Conservation (phyloP, 2,113 vertebrate species). For the Poeciliopsis prolifica region DNA sequence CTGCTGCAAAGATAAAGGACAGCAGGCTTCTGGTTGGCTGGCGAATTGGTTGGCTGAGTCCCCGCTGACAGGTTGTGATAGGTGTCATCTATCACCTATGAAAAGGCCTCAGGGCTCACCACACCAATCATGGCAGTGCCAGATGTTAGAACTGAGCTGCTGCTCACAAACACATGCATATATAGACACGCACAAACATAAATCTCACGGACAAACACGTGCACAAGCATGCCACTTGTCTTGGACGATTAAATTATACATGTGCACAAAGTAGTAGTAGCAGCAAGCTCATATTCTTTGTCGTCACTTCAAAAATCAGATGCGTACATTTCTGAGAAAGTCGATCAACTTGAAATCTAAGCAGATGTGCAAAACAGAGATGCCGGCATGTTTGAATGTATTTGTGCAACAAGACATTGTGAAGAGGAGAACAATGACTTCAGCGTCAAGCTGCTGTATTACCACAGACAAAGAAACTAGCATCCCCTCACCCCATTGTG, state of each 20-base stretch:
- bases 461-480: conserved; percentile 33
- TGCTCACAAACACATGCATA: conserved; percentile 30
- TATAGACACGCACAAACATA: conserved; percentile 37
- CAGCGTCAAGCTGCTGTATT: conserved; percentile 28
- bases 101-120: conserved; percentile 73
- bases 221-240: conserved; percentile 33
- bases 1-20: conserved; percentile 46
- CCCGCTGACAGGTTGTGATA: conserved; percentile 73
- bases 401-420: not conserved
- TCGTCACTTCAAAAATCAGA: conserved; percentile 7
- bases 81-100: conserved; percentile 75
- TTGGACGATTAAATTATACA: conserved; percentile 37
- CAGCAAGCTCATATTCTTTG: conserved; percentile 10
- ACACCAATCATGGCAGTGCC: conserved; percentile 72
- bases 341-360: not conserved
- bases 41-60: conserved; percentile 63
- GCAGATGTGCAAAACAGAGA: not conserved
- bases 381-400: not conserved
- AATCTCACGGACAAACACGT: conserved; percentile 52
- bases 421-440: conserved; percentile 25
- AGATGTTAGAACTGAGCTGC: conserved; percentile 69
- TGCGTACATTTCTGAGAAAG: not conserved
- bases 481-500: conserved; percentile 1
- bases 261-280: not conserved
- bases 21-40: conserved; percentile 59